Base-by-base conservation (phyloP, 2,797 vertebrate species). In the Pangasius djambal region DNA sequence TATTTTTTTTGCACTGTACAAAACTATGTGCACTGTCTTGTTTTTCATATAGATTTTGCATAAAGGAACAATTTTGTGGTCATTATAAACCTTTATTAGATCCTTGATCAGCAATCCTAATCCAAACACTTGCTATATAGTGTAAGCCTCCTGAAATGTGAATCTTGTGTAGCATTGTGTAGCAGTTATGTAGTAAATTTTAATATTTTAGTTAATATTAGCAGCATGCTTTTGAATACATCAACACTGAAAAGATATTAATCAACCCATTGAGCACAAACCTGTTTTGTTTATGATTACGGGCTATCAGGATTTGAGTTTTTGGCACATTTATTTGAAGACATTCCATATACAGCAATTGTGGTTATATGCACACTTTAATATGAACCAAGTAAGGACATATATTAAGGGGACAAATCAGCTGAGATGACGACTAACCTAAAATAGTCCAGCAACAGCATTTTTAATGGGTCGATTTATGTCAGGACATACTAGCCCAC, bases 401-500 rank as follows among this genome's bases (percentile, higher is more conserved):
- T 4, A 63, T 48, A 48, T 83, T 65, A 16, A 44, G 15, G 13
- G 59, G 28, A 40, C 25, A 10, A 48, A 83, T 63, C 12, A 44
- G 8, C 5, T 22, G 2, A 61, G 55, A 28, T 18, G 4, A 31
- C 15, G 20, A 40, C 20, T n/a, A 37, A 50, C 44, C 61, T 31
- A 10, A 69, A 69, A 67, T 12, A 50, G 63, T 52, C 83, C 63
- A 22, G 44, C 83, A n/a, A 18, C 16, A 67, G 63, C 83, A 84
- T 52, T 84, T 78, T 52, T 84, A 84, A 48, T 83, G 82, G 59
- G 1, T 65, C 9, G 44, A 84, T 84, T 67, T 50, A 84, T 69
- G 44, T 84, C n/a, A 69, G 48, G 28, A 69, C 48, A 25, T 22
- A 52, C n/a, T 22, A 52, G 65, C 16, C 31, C n/a, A 85, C 44